Evolutionary conservation across 2,113 vertebrate species (phyloP), one percentile per base, ranked within the genome.

Genomic region (Coturnix japonica): DNA sequence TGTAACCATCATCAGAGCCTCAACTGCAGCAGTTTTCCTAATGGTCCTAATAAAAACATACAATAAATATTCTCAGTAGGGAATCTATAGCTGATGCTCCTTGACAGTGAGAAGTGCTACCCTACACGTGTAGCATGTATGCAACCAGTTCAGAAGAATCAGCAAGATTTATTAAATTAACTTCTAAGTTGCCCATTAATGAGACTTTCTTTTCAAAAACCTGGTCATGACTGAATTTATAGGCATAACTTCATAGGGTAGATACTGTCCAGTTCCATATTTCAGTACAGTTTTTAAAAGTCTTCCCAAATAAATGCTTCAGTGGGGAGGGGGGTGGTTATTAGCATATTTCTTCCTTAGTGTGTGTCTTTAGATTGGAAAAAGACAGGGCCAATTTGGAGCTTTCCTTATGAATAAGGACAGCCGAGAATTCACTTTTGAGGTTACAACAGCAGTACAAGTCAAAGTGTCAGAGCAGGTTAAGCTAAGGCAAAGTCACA

Each of bases 401-500:
- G 46, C 44, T 86, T 91, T 90, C 70, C 82, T 79, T 49, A 93
- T 43, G 72, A 84, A 93, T 69, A 91, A 87, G 75, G 93, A 92
- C 95, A 97, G 95, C 83, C 87, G 87, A 93, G 93, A 94, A 95
- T 81, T 86, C 86, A 88, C 91, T 90, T 73, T 91, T 91, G 76
- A 95, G 72, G 57, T 85, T 95, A 81, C 74, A 94, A 33, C 87
- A 91, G 81, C 91, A 91, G 77, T 82, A 94, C 63, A 94, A 93
- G 81, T 13, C 54, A 41, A 95, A 93, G 53, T 94, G 93, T 84
- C 94, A 96, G 70, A 87, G 84, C 26, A 57, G 85, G 84, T 93
- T 94, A 91, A 22, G 21, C 46, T 60, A 81, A 94, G 79, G 76
- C 18, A 88, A 83, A 79, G n/a, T 43, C 61, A 92, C 74, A 85